Conservation (phyloP, 2,113 vertebrate genomes). For the Hippocampus zosterae region DNA sequence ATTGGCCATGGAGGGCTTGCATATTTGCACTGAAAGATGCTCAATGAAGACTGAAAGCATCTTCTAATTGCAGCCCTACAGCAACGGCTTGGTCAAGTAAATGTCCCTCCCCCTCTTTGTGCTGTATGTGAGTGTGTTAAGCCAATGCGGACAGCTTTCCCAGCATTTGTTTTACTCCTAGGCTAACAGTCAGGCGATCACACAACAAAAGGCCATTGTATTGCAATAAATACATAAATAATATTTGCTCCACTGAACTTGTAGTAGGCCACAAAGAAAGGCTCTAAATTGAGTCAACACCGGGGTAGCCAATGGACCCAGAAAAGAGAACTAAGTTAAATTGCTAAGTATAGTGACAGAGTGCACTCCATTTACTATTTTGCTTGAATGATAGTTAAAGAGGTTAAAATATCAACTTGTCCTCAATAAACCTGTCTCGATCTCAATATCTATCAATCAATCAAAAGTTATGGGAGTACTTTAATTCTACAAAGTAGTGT, state of each 20-base stretch:
- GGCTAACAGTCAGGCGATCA: constrained; percentile 50
- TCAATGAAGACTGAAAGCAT: constrained; percentile 10
- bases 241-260: constrained; percentile 56
- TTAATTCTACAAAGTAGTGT: neutral
- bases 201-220: constrained; percentile 67
- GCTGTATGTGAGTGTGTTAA: constrained; percentile 17
- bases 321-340: constrained; percentile 25
- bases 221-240: constrained; percentile 22
- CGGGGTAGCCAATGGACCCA: constrained; percentile 43
- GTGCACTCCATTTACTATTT: constrained; percentile 2
- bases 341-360: constrained; percentile 19
- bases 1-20: neutral
- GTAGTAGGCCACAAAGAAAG: constrained; percentile 66
- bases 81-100: constrained; percentile 9
- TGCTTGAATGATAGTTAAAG: neutral
- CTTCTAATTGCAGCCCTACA: constrained; percentile 5
- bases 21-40: constrained; percentile 3
- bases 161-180: constrained; percentile 57
- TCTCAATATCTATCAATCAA: too few relatives aligned
- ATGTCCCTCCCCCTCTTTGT: constrained; percentile 9
- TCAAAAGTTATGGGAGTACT: neutral
- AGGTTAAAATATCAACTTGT: neutral
- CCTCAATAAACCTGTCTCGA: neutral
- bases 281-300: constrained; percentile 45
- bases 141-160: constrained; percentile 24